Evolutionary conservation across 2,797 vertebrate genomes (phyloP), one percentile per base, ranked within the genome.

Genomic region (Poecilia velifera): DNA sequence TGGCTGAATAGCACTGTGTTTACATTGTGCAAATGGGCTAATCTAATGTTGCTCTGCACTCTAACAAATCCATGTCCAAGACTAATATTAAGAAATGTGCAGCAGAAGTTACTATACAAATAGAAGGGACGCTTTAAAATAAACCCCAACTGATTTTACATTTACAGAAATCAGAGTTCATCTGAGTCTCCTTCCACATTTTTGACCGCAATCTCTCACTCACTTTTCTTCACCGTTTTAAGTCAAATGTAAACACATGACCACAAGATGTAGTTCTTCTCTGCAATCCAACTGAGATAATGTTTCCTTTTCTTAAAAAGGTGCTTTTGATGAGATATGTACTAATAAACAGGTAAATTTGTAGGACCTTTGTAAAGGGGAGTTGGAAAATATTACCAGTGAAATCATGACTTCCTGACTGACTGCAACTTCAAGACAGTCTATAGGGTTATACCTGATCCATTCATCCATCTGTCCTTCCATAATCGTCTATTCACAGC

Each of bases 21-120:
- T 96, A 95, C 93, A 93, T 87, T 94, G 91, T 39, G 89, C 92
- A 94, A 93, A 95, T 94, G 94, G 68, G 94, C 87, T 95, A 95
- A 96, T 95, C 93, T 94, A 95, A 92, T 75, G 76, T 79, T 74
- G 86, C 91, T 91, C 93, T 78, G 77, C 78, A 79, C 93, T 96
- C 95, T 94, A 93, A 95, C 93, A 93, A 77, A 90, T 89, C 82
- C 86, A 57, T 36, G 80, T 96, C 96, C 96, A 96, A 96, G 85
- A 96, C 95, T 94, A 96, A 96, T 94, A 96, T 96, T 96, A 95
- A 96, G 94, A 95, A 96, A 95, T 87, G 92, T 94, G 93, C 87
- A 55, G 95, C 94, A 92, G 91, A 95, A 96, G 96, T 96, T 96
- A 96, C 96, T 96, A 94, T 91, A 92, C 95, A 96, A 96, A 96